phyloP scores from a whole-genome alignment of 2,888 invertebrate species.

The Idaea aversata region DNA sequence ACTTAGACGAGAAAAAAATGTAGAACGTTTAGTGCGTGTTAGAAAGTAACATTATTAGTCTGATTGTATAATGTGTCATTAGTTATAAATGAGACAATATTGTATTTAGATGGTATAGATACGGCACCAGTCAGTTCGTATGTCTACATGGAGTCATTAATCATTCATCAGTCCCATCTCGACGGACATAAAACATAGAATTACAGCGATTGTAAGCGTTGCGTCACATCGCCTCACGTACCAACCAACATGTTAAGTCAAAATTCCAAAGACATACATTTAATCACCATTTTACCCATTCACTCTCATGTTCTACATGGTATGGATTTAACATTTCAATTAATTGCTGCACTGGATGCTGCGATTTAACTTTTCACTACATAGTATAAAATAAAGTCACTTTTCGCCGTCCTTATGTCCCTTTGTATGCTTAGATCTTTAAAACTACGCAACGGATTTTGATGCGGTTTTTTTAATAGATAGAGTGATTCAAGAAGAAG shows the following conservation, averaged over 20 bases:
- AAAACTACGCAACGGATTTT: too few relatives aligned
- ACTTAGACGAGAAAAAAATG: conserved; percentile 20
- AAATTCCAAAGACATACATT: conserved; percentile 46
- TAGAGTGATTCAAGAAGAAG: too few relatives aligned
- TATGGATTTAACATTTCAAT: neutral
- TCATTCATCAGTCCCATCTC: conserved; percentile 59
- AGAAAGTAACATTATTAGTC: conserved; percentile 50
- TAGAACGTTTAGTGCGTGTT: conserved; percentile 36
- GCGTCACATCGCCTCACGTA: conserved; percentile 41
- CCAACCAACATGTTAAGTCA: conserved; percentile 40
- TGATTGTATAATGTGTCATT: conserved; percentile 48
- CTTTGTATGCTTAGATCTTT: too few relatives aligned
- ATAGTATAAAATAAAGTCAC: too few relatives aligned
- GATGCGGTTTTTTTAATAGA: too few relatives aligned
- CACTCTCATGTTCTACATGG: neutral
- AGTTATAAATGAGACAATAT: conserved; percentile 75
- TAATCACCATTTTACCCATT: conserved; percentile 5
- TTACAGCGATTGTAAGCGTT: conserved; percentile 59
- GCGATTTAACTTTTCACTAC: too few relatives aligned
- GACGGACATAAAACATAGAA: conserved; percentile 66
- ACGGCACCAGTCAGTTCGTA: conserved; percentile 41
- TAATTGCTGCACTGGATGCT: neutral
- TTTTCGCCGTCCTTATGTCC: too few relatives aligned
- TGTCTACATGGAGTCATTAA: conserved; percentile 63
- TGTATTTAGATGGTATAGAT: conserved; percentile 38